Conservation (phyloP, 1,140 invertebrate species). For the Eriosoma lanigerum region DNA sequence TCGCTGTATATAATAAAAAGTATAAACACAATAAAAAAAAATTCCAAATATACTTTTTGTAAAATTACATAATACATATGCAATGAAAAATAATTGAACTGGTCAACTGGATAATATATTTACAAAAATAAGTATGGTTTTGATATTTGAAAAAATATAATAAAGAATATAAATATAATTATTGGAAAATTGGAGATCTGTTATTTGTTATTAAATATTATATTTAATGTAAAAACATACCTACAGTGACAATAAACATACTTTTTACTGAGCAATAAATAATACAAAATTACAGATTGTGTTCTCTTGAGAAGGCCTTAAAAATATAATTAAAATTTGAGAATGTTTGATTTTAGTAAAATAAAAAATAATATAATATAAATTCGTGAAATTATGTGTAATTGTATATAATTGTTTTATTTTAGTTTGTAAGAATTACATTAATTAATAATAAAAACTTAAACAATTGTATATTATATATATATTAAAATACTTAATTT, state of each 20-base stretch:
- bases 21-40: neutral
- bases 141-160: too few relatives aligned
- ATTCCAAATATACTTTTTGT: too few relatives aligned
- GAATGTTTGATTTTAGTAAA: slow-evolving; percentile 30
- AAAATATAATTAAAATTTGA: neutral
- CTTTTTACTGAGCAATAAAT: too few relatives aligned
- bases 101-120: too few relatives aligned
- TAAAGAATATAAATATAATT: too few relatives aligned
- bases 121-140: too few relatives aligned
- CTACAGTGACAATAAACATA: too few relatives aligned
- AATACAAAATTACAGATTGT: neutral
- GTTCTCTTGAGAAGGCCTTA: slow-evolving; percentile 9
- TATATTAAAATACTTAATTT: slow-evolving; percentile 14
- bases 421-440: slow-evolving; percentile 1
- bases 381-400: slow-evolving; percentile 12
- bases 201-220: too few relatives aligned
- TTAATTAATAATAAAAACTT: neutral
- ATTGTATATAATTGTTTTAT: neutral
- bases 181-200: too few relatives aligned
- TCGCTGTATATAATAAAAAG: neutral
- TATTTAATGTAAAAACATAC: too few relatives aligned
- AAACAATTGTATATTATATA: neutral
- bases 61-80: too few relatives aligned
- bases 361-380: slow-evolving; percentile 13
- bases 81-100: too few relatives aligned